These are phyloP conservation scores for Eudemis profundana DNA, from an alignment of 2,888 invertebrate species.

Conservation along the genomic window DNA sequence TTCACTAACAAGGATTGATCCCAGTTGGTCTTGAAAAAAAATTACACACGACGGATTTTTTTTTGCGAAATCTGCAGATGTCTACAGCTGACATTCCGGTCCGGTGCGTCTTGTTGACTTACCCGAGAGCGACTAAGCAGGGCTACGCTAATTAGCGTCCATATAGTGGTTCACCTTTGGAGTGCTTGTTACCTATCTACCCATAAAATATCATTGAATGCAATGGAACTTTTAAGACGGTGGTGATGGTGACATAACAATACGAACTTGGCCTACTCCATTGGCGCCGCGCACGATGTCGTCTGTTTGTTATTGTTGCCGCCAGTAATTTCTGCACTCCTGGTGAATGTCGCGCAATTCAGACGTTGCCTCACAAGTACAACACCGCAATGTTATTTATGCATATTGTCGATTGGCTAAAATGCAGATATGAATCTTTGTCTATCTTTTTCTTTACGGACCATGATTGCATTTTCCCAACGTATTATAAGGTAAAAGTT, in stretches of 20 bases:
- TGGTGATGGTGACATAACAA: slow-evolving; percentile 15
- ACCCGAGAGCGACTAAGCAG: no score
- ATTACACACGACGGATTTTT: no score
- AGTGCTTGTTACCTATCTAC: no score
- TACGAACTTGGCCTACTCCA: slow-evolving; percentile 29
- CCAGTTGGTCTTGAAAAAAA: no score
- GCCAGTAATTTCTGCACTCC: slow-evolving; percentile 40
- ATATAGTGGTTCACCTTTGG: no score
- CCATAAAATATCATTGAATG: not conserved
- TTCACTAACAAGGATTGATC: no score
- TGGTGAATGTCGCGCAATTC: slow-evolving; percentile 45
- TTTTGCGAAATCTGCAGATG: no score
- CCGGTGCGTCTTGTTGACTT: no score
- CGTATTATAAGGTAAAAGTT: slow-evolving; percentile 22
- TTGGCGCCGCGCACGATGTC: slow-evolving; percentile 16
- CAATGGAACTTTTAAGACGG: not conserved
- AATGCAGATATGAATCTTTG: not conserved
- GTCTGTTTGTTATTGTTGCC: slow-evolving; percentile 38
- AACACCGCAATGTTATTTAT: no score
- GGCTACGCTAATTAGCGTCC: no score
- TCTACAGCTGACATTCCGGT: no score
- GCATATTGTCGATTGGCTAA: no score
- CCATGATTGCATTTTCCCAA: not conserved
- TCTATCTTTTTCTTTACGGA: not conserved
- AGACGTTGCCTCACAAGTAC: slow-evolving; percentile 44